Base-by-base conservation (phyloP, 2,113 vertebrate species). In the Hippopotamus amphibius region DNA sequence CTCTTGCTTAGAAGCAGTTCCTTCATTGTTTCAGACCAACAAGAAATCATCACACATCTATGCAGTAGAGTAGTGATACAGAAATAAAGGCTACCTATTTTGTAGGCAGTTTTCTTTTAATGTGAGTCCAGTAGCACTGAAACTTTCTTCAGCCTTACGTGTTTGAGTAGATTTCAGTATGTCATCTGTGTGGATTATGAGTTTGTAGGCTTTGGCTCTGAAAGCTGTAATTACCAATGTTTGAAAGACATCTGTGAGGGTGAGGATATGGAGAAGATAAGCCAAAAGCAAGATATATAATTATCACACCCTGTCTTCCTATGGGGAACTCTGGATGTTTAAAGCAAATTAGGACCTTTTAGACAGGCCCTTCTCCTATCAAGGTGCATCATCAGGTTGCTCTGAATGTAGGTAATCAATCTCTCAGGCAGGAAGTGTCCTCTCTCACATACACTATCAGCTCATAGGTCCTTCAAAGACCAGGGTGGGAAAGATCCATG, bases 231-330 rank as follows among this genome's bases (percentile, higher is more conserved):
- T 98, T 94, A 95, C 84, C 82, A 93, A 48, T 68, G 59, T 77
- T 90, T 97, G 85, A 96, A 93, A 97, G 95, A 93, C 43, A 88
- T 88, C 77, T 94, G 33, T 96, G 77, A 97, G 91, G 77, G 46
- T 77, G 76, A 97, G 85, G 57, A 84, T 95, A 88, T 21, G 46
- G 57, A 95, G 43, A 80, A 88, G 93, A 95, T 94, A 94, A 97
- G 76, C 59, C 90, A 94, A 96, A 96, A 94, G 68, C 69, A 94
- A 97, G 80, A 92, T 96, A 81, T 88, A 13, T 95, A 90, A 90
- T 97, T 81, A 95, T 81, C 85, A 94, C 84, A 94, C 90, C 88
- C 90, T 74, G 46, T 43, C 81, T 97, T 97, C 85, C 84, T 93
- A 77, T 77, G 66, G 88, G 81, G 53, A 84, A 90, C 69, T 85